These are phyloP conservation scores for Pampusana beccarii DNA, from an alignment of 2,113 vertebrate species.

Conservation along the genomic window DNA sequence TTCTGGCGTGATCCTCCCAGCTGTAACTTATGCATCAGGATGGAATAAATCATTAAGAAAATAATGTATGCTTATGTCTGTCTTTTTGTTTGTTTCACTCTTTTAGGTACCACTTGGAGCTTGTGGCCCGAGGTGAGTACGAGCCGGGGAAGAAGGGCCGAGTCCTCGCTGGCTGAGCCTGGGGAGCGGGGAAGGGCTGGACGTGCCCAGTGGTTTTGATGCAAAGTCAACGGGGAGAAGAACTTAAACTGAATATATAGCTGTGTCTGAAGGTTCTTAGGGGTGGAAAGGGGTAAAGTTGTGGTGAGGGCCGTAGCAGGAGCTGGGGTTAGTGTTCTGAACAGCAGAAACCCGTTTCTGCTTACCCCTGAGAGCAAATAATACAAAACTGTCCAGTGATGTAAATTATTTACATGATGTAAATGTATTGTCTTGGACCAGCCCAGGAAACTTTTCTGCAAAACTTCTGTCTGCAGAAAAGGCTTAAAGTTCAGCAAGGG, in stretches of 20 bases:
- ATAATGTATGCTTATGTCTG: not conserved
- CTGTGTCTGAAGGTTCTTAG: not conserved
- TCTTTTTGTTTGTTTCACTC: not conserved
- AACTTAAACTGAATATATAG: not conserved
- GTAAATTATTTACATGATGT: too few species aligned
- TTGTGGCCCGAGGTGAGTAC: constrained; percentile 73
- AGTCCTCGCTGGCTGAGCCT: not conserved
- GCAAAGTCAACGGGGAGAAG: not conserved
- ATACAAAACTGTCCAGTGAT: not conserved
- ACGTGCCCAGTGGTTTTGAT: fast-evolving
- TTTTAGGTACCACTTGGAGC: constrained; percentile 75
- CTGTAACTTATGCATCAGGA: not conserved
- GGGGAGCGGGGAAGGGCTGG: not conserved
- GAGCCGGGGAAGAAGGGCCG: not conserved
- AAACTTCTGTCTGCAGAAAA: not conserved
- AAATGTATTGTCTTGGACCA: fast-evolving
- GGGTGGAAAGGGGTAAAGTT: not conserved
- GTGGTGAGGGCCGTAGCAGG: not conserved
- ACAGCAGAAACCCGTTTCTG: not conserved
- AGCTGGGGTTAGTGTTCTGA: too few species aligned
- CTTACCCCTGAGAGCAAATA: not conserved
- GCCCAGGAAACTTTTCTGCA: not conserved
- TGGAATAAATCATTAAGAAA: not conserved
- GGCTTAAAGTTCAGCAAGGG: not conserved
- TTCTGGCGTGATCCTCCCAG: not conserved